phyloP scores from a whole-genome alignment of 2,888 invertebrate species.

The Rhingia rostrata region DNA sequence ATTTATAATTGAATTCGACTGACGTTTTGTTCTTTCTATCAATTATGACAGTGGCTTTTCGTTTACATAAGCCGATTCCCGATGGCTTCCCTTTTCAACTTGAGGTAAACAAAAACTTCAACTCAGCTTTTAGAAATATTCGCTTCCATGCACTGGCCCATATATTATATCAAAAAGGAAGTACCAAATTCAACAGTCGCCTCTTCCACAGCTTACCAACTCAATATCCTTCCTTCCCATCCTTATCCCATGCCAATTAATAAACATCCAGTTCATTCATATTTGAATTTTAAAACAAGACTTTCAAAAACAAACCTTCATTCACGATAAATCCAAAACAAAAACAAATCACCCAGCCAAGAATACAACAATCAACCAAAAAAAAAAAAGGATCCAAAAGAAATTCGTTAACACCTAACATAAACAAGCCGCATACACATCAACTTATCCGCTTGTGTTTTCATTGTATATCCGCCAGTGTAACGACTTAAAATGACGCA shows the following conservation, averaged over 20 bases:
- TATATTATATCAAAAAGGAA: too few relatives aligned
- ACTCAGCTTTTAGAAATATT: too few relatives aligned
- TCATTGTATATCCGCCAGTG: constrained; percentile 57
- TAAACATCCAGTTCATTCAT: constrained; percentile 48
- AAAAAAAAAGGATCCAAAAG: constrained; percentile 28
- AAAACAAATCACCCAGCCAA: constrained; percentile 53
- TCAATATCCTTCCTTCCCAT: too few relatives aligned
- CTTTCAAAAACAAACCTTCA: constrained; percentile 10
- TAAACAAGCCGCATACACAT: constrained; percentile 58
- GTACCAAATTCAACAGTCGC: too few relatives aligned
- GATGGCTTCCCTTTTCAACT: too few relatives aligned
- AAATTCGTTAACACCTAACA: constrained; percentile 67
- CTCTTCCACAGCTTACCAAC: too few relatives aligned
- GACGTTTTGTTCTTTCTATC: too few relatives aligned
- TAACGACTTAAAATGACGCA: constrained; percentile 71
- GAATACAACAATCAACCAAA: constrained; percentile 18
- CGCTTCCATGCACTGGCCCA: too few relatives aligned
- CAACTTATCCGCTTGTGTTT: constrained; percentile 65
- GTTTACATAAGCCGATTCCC: too few relatives aligned
- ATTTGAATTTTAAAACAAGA: constrained; percentile 46
- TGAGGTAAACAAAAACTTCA: too few relatives aligned
- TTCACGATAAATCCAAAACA: constrained; percentile 64
- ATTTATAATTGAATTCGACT: too few relatives aligned
- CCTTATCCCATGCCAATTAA: background rate
- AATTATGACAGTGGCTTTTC: too few relatives aligned